Percentiles rank a stretch among this genome's conserved stretches.
These are phyloP conservation scores for Tipula vernalis DNA, from an alignment of 2,888 invertebrate species.

Conservation along the genomic window DNA sequence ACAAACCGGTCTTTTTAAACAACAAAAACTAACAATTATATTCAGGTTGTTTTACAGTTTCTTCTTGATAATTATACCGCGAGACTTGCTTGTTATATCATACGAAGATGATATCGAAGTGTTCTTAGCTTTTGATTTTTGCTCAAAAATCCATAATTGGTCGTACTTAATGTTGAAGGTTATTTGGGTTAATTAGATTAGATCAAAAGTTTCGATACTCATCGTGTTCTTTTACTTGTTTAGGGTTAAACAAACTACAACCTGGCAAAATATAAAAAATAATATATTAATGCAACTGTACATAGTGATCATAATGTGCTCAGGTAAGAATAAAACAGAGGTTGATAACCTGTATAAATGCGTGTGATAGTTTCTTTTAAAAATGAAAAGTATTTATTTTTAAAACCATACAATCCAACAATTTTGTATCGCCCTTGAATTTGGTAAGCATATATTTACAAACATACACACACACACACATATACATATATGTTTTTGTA, in stretches of 20 bases:
- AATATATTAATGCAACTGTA: neutral
- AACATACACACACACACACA: neutral
- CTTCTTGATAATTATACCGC: neutral
- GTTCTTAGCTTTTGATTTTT: neutral
- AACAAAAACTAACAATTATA: neutral
- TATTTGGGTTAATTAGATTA: neutral
- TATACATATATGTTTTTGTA: no score
- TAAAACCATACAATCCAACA: neutral
- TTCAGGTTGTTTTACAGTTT: neutral
- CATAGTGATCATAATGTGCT: neutral
- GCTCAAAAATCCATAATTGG: neutral
- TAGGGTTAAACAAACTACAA: neutral
- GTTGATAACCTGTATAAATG: neutral
- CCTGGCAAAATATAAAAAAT: neutral
- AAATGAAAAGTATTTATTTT: neutral
- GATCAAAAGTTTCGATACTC: neutral
- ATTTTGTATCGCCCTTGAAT: neutral
- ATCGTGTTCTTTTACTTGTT: neutral
- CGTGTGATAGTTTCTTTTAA: neutral
- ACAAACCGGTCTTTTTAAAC: neutral
- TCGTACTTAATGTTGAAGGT: neutral
- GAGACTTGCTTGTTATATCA: neutral
- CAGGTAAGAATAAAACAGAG: neutral
- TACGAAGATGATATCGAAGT: neutral
- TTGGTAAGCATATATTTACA: neutral